Percentiles rank a stretch among this genome's conserved stretches.
These are phyloP conservation scores for Eufriesea mexicana DNA, from an alignment of 1,140 invertebrate genomes.

Conservation along the genomic window DNA sequence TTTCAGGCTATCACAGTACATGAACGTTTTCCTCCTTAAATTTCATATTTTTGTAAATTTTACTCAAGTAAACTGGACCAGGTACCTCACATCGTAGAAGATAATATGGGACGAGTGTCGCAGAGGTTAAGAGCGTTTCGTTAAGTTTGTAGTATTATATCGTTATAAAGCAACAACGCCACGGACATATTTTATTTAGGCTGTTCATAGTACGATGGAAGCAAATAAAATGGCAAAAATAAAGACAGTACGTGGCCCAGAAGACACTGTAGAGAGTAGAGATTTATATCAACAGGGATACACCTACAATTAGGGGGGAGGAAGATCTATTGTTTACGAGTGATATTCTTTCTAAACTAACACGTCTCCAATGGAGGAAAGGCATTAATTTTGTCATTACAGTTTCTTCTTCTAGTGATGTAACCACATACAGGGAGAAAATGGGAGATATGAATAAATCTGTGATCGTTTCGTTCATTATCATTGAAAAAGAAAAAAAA, in stretches of 20 bases:
- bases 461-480: constrained; percentile 39
- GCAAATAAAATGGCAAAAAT: constrained; percentile 8
- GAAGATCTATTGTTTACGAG: constrained; percentile 1
- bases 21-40: neutral
- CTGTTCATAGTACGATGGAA: neutral
- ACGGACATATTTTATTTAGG: neutral
- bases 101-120: neutral
- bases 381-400: constrained; percentile 7
- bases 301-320: neutral
- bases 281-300: neutral
- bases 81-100: neutral
- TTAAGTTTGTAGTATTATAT: constrained; percentile 19
- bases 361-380: neutral
- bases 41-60: neutral
- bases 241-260: neutral
- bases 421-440: neutral
- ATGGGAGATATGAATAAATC: constrained; percentile 10
- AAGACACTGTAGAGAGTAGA: neutral
- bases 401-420: constrained; percentile 3
- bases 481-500: constrained; percentile 1
- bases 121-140: constrained; percentile 14
- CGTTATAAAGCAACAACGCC: neutral
- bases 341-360: constrained; percentile 19
- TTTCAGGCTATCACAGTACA: neutral
- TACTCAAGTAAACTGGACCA: neutral